Evolutionary conservation across 2,113 vertebrate species (phyloP).

Genomic region (Falcunculus frontatus): DNA sequence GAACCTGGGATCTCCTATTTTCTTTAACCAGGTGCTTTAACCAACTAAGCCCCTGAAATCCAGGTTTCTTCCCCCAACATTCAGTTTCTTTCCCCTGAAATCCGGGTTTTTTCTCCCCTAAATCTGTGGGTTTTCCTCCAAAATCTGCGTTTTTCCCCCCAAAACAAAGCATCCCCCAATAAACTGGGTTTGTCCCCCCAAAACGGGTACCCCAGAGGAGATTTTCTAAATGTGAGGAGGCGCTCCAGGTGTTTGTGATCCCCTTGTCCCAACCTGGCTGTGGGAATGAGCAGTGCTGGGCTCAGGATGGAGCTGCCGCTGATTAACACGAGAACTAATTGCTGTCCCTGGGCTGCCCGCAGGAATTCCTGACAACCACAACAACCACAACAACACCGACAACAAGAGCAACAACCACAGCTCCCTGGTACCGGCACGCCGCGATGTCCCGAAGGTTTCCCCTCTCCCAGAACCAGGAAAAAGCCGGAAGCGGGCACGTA

Average conservation of each 20-base stretch:
- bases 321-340: background rate
- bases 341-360: background rate
- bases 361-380: background rate
- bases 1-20: background rate
- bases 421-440: accelerated
- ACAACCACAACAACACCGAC: background rate
- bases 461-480: background rate
- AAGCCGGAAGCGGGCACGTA: conserved; percentile 45
- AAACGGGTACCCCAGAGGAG: background rate
- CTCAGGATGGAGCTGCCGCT: background rate
- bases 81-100: too few species aligned
- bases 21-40: background rate
- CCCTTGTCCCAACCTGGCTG: background rate
- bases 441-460: background rate
- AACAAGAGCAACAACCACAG: accelerated
- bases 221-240: background rate
- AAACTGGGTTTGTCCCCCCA: background rate
- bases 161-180: background rate
- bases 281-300: accelerated
- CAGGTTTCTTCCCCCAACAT: too few species aligned
- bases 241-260: background rate
- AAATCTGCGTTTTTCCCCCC: too few species aligned
- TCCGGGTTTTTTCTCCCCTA: too few species aligned
- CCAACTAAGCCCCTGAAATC: background rate
- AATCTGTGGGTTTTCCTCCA: too few species aligned